Evolutionary conservation across 2,113 vertebrate species (phyloP), one percentile per base, ranked within the genome.

Genomic region (Lepus americanus): DNA sequence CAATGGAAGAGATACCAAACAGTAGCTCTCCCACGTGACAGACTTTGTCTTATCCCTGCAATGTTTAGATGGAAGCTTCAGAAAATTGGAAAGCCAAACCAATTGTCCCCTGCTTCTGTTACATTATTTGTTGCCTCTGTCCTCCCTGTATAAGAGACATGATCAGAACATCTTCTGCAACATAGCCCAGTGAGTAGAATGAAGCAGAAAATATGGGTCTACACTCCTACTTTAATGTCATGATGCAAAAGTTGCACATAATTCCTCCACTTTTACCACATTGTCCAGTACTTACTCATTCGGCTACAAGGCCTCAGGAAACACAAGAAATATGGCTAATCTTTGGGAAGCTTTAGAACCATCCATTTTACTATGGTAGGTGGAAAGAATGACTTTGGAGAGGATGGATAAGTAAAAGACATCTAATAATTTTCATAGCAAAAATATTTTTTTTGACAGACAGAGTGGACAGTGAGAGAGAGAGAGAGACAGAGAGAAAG

Each of bases 391-490:
- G 1, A 8, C 73, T 44, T 36, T 76, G 2, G 8, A 1, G 6
- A 5, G 12, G 1, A 1, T 49, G 6, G n/a, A 4, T 3, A 14
- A 3, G 13, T 31, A 5, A 49, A 66, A 31, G 1, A 1, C 0
- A 67, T 39, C 22, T 39, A 31, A 44, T 20, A 87, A 7, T 31
- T 74, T 79, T 73, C 64, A 33, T 0, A 87, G 72, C 16, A 64
- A 44, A 87, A 29, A 51, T 7, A 20, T 7, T 53, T 78, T 67
- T 87, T 44, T 44, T 6, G 39, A 44, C 39, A 44, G 39, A 5
- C 39, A 44, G 39, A 44, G 39, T 6, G 39, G 39, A 44, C 39
- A 44, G 39, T 44, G 6, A 44, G 39, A 44, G 39, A 39, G 39
- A 39, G 39, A 39, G 39, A 44, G 39, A 44, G 39, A 44, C 39